A percentile compares a stretch with the other conserved stretches of the same genome.
Conservation (phyloP, 2,888 invertebrate species). For the Dryocosmus kuriphilus region DNA sequence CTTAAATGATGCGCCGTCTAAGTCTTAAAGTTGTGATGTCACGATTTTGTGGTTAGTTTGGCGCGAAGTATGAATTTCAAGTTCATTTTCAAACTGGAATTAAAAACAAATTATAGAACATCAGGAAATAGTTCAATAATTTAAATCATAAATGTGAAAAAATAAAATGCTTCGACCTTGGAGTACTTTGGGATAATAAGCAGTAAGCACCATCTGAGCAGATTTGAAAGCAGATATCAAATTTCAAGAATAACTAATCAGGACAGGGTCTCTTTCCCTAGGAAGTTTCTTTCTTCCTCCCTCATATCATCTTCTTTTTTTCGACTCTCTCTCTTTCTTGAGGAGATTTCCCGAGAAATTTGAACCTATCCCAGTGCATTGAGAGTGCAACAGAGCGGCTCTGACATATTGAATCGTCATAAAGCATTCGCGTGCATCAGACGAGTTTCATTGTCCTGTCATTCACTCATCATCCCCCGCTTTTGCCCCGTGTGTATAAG, state of each 20-base stretch:
- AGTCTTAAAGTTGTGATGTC: too few relatives aligned
- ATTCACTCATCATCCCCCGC: slow-evolving; percentile 77
- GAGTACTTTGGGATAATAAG: neutral
- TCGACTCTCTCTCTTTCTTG: slow-evolving; percentile 31
- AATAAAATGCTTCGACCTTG: neutral
- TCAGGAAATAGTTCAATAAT: too few relatives aligned
- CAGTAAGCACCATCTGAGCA: slow-evolving; percentile 1
- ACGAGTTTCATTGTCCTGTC: slow-evolving; percentile 76
- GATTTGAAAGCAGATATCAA: slow-evolving; percentile 9
- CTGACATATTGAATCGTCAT: slow-evolving; percentile 76
- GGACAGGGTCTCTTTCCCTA: neutral
- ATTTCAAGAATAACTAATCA: slow-evolving; percentile 31
- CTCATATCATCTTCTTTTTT: slow-evolving; percentile 10
- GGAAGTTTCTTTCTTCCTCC: neutral
- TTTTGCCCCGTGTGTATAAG: slow-evolving; percentile 49
- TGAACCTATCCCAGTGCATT: slow-evolving; percentile 61
- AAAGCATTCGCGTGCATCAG: slow-evolving; percentile 76
- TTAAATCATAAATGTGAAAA: too few relatives aligned
- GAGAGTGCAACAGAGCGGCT: slow-evolving; percentile 65
- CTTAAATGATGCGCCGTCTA: too few relatives aligned
- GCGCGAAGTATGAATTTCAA: too few relatives aligned
- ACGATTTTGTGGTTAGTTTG: too few relatives aligned
- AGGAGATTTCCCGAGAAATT: slow-evolving; percentile 61
- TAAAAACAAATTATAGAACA: accelerated
- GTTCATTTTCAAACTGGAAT: too few relatives aligned